These are phyloP conservation scores for Agrotis clavis DNA, from an alignment of 2,888 invertebrate genomes.

Conservation along the genomic window DNA sequence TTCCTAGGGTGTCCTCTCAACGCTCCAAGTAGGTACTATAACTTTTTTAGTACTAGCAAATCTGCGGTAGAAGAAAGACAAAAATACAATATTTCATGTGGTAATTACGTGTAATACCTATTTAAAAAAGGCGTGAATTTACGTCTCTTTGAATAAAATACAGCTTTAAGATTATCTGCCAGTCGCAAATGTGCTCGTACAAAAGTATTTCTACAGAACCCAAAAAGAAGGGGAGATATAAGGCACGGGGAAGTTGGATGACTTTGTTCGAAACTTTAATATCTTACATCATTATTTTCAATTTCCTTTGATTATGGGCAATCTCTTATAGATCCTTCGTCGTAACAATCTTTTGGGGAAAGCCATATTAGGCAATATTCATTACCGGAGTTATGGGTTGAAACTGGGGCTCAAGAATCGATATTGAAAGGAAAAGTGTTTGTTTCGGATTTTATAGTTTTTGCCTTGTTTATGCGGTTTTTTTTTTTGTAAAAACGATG, in stretches of 20 bases:
- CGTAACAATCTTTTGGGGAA: slow-evolving; percentile 22
- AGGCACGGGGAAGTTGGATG: slow-evolving; percentile 33
- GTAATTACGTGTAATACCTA: too few species aligned
- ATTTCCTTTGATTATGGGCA: slow-evolving; percentile 47
- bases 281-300: slow-evolving; percentile 57
- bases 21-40: too few species aligned
- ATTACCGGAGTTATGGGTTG: slow-evolving; percentile 20
- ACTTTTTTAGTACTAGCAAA: too few species aligned
- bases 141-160: too few species aligned
- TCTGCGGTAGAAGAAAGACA: too few species aligned
- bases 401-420: not conserved
- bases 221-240: slow-evolving; percentile 19
- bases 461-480: too few species aligned
- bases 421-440: not conserved
- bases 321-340: slow-evolving; percentile 29
- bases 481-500: too few species aligned
- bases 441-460: too few species aligned
- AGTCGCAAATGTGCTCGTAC: not conserved
- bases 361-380: slow-evolving; percentile 20
- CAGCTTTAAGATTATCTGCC: not conserved
- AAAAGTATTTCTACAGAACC: slow-evolving; percentile 5
- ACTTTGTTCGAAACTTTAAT: slow-evolving; percentile 51
- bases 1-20: too few species aligned
- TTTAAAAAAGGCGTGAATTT: too few species aligned
- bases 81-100: too few species aligned